These are phyloP conservation scores for Antheraea pernyi DNA, from an alignment of 1,140 invertebrate genomes.

Conservation along the genomic window DNA sequence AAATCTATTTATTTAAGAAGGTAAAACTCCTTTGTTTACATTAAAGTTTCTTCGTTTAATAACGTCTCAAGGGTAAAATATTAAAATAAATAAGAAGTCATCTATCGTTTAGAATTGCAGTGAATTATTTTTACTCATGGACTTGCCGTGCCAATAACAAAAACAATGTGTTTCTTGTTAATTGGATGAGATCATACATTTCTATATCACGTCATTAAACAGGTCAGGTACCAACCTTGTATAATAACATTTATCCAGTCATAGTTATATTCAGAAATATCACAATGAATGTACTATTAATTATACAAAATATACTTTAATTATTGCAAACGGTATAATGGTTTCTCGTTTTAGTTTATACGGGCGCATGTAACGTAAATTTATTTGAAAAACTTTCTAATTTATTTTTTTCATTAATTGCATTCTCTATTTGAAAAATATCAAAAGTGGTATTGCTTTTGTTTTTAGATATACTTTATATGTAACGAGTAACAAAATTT, in stretches of 20 bases:
- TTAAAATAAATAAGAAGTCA: not conserved
- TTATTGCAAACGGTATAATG: no score
- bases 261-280: not conserved
- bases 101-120: no score
- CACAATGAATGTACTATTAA: not conserved
- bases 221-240: not conserved
- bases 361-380: no score
- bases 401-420: no score
- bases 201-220: not conserved
- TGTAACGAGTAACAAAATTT: no score
- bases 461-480: no score
- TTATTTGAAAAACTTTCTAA: no score
- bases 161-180: constrained; percentile 2
- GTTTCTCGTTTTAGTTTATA: no score
- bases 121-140: not conserved
- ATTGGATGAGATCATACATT: not conserved
- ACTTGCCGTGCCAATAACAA: not conserved
- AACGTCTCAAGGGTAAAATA: not conserved
- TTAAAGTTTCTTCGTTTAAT: not conserved
- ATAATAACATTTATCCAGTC: not conserved
- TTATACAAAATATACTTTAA: not conserved
- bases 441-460: no score
- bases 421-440: no score
- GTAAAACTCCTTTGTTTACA: not conserved
- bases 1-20: not conserved